Evolutionary conservation across 2,113 vertebrate species (phyloP), one percentile per base, ranked within the genome.

Genomic region (Pristiophorus japonicus): DNA sequence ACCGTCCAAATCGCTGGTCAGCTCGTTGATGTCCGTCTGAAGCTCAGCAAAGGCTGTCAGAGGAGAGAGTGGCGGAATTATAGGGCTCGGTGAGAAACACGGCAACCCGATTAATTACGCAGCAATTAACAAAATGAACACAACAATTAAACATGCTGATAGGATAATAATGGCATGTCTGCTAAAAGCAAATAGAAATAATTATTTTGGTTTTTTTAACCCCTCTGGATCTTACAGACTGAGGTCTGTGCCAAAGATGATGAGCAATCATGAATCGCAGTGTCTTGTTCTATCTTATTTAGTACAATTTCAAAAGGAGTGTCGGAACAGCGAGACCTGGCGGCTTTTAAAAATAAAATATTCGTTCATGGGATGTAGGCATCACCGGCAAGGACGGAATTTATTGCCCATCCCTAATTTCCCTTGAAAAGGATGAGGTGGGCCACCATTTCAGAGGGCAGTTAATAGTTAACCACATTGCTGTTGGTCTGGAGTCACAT

Each of bases 1-100:
- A 95, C 99, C 99, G 0, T 99, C 99, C 96, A 99, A 97, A 96
- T 99, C 99, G 0, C 99, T 99, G 22, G 99, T 99, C 96, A 99
- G 95, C 96, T 99, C 99, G 0, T 99, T 99, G 96, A 99, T 99
- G 96, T 99, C 99, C 0, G 99, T 99, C 97, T 99, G 99, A 0
- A 99, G 98, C 97, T 99, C 99, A 1, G 99, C 99, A 97, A 99
- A 99, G 42, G 99, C 99, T 99, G 96, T 96, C 42, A 63, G 8
- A 96, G n/a, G 96, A 66, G 95, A 95, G 73, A 0, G 24, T 95
- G 18, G 96, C 2, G n/a, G 24, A 30, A 12, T 94, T 34, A 94
- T 34, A 94, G 3, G 93, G 93, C 22, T 51, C 30, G 11, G 66
- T 24, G 10, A 66, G 63, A 3, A 2, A 42, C 38, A 20, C 22